Evolutionary conservation across 2,888 invertebrate species (phyloP), one percentile per base, ranked within the genome.

Genomic region (Stenurella melanura): DNA sequence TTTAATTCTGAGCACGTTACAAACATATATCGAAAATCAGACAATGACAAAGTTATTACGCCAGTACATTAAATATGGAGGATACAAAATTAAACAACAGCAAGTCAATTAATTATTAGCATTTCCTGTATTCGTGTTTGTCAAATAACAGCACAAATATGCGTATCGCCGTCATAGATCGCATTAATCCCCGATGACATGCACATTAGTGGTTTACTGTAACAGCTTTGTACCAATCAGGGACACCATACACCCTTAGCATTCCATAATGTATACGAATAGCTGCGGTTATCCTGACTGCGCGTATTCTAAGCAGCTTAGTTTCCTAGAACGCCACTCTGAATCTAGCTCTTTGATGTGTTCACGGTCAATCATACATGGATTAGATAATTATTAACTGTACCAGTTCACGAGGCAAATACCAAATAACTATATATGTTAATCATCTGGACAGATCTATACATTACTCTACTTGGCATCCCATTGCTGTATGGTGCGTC

Each of bases 171-270:
- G 15, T 19, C 42, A 38, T 42, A 38, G 54, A 67, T 56, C 54
- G 54, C 67, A 67, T 67, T 38, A 67, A 67, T 67, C 67, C 67
- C 54, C 19, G 67, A 67, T 54, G 67, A 67, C 67, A 67, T 38
- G 54, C 67, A 67, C 67, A 67, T 67, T 67, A 67, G 67, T 19
- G 67, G 67, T 67, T 67, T 67, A 56, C 38, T 56, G 67, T 67
- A 67, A 67, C 67, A 67, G 67, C 67, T 67, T 67, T 67, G 67
- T 56, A 54, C 21, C 67, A 67, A 67, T 67, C 67, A 67, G 56
- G 26, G 30, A 54, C 67, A 67, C 17, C 56, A 67, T 67, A 54
- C 54, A 67, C 67, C 54, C 67, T 67, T 67, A 50, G 26, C 67
- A 26, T 54, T 66, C 42, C 64, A 42, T 66, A 38, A 66, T 54